Percentiles rank a stretch among this genome's conserved stretches.
Conservation (phyloP, 2,113 vertebrate genomes). For the Gallinago paraguaiae region DNA sequence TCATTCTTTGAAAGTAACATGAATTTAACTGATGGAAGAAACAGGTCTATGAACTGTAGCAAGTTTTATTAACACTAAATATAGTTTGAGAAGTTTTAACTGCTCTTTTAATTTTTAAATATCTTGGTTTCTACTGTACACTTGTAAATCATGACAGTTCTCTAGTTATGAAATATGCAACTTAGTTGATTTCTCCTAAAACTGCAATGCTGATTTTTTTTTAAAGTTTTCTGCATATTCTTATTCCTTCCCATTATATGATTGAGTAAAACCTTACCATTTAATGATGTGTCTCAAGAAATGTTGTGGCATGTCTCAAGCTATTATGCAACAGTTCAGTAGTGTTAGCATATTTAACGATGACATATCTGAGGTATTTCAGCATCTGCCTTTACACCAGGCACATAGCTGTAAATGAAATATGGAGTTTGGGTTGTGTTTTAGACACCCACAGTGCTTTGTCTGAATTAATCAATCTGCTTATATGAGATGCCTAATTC, state of each 20-base stretch:
- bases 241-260: background rate
- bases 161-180: background rate
- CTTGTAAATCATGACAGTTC: background rate
- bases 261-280: background rate
- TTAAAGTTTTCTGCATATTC: background rate
- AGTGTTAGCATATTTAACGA: background rate
- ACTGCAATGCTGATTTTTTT: background rate
- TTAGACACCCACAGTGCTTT: background rate
- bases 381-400: background rate
- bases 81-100: background rate
- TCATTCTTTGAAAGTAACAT: slow-evolving; percentile 27
- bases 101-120: background rate
- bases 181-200: background rate
- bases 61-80: slow-evolving; percentile 3
- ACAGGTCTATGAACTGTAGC: background rate
- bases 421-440: background rate
- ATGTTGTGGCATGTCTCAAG: background rate
- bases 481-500: background rate
- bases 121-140: background rate
- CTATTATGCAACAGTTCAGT: background rate
- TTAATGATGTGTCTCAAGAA: background rate
- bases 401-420: fast-evolving
- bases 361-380: background rate
- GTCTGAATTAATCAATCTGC: background rate
- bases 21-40: slow-evolving; percentile 42